Conservation (phyloP, 2,113 vertebrate genomes). For the Procavia capensis region DNA sequence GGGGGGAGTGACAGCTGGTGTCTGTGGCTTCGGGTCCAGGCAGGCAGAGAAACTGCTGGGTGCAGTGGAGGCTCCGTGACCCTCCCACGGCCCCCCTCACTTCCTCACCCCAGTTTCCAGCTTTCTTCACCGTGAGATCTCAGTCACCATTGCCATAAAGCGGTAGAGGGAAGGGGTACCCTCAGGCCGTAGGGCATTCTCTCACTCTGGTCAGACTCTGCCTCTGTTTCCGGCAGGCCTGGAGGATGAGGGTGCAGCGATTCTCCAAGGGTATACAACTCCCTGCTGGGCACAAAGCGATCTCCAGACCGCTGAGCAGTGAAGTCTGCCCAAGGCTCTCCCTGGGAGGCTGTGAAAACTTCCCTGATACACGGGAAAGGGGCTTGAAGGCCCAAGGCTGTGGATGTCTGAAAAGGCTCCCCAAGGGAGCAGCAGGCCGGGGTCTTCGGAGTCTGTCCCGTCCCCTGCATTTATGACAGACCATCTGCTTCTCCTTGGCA, state of each 20-base stretch:
- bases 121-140: background rate
- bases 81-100: background rate
- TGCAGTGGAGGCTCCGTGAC: background rate
- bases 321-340: background rate
- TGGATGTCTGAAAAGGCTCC: background rate
- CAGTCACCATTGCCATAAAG: background rate
- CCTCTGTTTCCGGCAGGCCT: background rate
- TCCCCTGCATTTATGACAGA: slow-evolving; percentile 83
- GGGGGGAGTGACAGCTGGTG: background rate
- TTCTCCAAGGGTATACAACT: background rate
- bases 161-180: rapidly evolving
- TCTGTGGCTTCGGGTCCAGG: too few relatives aligned
- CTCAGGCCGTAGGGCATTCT: background rate
- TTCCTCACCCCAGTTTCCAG: background rate
- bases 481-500: background rate
- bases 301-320: background rate
- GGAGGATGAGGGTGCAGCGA: background rate
- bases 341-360: background rate
- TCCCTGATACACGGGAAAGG: background rate
- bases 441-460: slow-evolving; percentile 86
- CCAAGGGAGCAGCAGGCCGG: slow-evolving; percentile 83
- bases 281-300: rapidly evolving
- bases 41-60: background rate
- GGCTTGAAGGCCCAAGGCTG: rapidly evolving
- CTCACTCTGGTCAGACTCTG: background rate